These are phyloP conservation scores for Sycobia sp. DNA, from an alignment of 1,140 invertebrate species.

Conservation along the genomic window DNA sequence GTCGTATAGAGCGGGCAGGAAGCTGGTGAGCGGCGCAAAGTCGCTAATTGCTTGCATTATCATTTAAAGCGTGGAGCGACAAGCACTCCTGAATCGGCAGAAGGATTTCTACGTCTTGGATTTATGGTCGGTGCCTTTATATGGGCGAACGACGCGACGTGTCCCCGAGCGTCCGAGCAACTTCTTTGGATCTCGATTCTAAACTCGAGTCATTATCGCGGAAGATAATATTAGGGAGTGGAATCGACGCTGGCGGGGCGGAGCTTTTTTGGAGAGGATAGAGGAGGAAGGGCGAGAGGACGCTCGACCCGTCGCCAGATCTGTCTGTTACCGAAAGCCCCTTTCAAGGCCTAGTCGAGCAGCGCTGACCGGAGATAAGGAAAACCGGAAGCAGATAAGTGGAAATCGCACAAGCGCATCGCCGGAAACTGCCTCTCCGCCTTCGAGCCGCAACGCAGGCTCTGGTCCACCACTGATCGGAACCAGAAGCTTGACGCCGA, in stretches of 20 bases:
- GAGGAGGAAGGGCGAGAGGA: background rate
- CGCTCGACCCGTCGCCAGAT: background rate
- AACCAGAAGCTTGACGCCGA: no score
- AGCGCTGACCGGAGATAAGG: slow-evolving; percentile 39
- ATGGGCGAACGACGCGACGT: no score
- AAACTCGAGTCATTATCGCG: no score
- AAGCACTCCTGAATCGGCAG: background rate
- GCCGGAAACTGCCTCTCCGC: slow-evolving; percentile 51
- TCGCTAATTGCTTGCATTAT: slow-evolving; percentile 21
- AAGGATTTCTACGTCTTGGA: no score
- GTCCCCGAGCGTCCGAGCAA: no score
- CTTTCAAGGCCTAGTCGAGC: slow-evolving; percentile 45
- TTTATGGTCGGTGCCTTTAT: no score
- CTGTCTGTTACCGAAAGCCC: background rate
- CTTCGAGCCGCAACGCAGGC: slow-evolving; percentile 36
- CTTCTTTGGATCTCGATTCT: background rate
- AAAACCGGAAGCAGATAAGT: slow-evolving; percentile 54
- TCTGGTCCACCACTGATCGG: no score
- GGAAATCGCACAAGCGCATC: slow-evolving; percentile 46
- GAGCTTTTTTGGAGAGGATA: background rate
- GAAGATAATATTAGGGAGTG: no score
- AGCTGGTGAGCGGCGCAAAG: slow-evolving; percentile 2
- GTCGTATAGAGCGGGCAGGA: slow-evolving; percentile 13
- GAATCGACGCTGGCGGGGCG: background rate
- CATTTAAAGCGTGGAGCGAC: slow-evolving; percentile 6